Base-by-base conservation (phyloP, 2,113 vertebrate species). In the Argyrosomus japonicus region DNA sequence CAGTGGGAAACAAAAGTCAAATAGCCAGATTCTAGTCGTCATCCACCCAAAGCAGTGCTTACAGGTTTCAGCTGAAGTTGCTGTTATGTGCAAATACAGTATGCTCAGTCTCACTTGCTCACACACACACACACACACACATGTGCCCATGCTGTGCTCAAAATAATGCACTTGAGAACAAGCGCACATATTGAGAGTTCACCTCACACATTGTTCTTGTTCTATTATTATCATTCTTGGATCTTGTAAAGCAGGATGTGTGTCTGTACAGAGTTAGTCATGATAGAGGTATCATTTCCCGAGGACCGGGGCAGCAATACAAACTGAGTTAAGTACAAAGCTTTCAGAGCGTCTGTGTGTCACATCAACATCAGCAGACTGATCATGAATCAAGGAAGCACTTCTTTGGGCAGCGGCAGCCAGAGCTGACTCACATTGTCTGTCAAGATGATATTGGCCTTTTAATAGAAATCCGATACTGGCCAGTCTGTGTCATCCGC, bases 331-430 rank as follows among this genome's bases (percentile, higher is more conserved):
- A 58, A 58, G 71, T 2, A 45, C 10, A 63, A 12, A 60, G 32
- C 36, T 29, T 63, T 23, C 29, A 45, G 21, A 48, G 45, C 1
- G 23, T 1, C 47, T 72, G 27, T 32, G 3, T 71, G 50, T 36
- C 6, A 17, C 4, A 5, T 47, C 70, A 95, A 92, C 78, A n/a
- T 95, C 76, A 11, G 94, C 36, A 40, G 36, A 40, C 36, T 9
- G 36, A 40, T 8, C 36, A 8, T 40, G 8, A 40, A 40, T 40
- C 36, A 40, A 56, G 61, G n/a, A 29, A 43, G 71, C 25, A 36
- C 32, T n/a, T 64, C 3, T 71, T 21, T 47, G 51, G 56, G 43
- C n/a, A 36, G 64, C 64, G 62, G 47, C 65, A 64, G 21, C 73
- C 21, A 17, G 68, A 62, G 29, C 61, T 25, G 58, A 48, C 15